Evolutionary conservation across 2,797 vertebrate genomes (phyloP), one percentile per base, ranked within the genome.

Genomic region (Danio choprae): DNA sequence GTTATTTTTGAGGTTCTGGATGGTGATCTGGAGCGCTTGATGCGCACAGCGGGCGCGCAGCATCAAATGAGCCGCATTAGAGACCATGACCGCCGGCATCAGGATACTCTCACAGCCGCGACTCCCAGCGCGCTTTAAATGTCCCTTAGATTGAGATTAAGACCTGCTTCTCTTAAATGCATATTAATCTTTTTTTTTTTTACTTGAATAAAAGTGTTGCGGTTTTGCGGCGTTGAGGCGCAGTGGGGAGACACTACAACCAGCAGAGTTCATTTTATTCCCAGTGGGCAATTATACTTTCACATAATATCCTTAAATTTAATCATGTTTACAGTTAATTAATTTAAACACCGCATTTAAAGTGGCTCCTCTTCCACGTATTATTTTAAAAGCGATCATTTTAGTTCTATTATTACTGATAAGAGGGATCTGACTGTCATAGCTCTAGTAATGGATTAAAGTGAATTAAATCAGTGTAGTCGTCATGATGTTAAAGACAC

Each of bases 261-360:
- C 95, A 94, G 94, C 95, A 91, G 93, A 96, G 95, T 97, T 97
- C 95, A 98, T 98, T 98, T 96, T 96, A 96, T 96, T 96, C 95
- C 96, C 96, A 95, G 95, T 96, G 96, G 96, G 97, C 96, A 98
- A 97, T 98, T 98, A 96, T 94, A 96, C 95, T 97, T 97, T 97
- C 95, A 96, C 97, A 97, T 97, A 95, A 97, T 97, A 97, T 96
- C 96, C 95, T 94, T 94, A 97, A 97, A 96, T 97, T 96, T 97
- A 97, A 98, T 96, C 96, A 94, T 96, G 95, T 96, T 98, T 96
- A 96, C 95, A 95, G 94, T 96, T 99, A 96, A 98, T 98, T 97
- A 95, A 99, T 97, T 99, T 96, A 96, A 97, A 96, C 95, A 95
- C 93, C 93, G 90, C 93, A 94, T 96, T 96, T 95, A 94, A 95